phyloP scores from a whole-genome alignment of 2,888 invertebrate genomes.

The Orthosia incerta region DNA sequence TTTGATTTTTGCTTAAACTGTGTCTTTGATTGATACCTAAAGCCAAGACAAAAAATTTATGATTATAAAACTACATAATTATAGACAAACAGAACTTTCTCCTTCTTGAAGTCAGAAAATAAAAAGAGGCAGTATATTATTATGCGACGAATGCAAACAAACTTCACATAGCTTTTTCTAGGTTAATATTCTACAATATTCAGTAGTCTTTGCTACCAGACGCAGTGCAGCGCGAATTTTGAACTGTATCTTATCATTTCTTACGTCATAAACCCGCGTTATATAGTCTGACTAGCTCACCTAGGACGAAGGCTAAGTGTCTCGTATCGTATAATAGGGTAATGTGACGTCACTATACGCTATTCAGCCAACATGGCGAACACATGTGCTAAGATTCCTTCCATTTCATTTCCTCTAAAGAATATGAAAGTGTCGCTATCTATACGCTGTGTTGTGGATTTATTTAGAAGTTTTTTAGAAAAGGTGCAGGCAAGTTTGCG shows the following conservation, averaged over 20 bases:
- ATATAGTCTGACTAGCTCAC: neutral
- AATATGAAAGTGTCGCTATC: slow-evolving; percentile 22
- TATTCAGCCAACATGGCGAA: slow-evolving; percentile 43
- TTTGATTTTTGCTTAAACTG: no score
- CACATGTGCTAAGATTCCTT: slow-evolving; percentile 50
- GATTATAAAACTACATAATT: no score
- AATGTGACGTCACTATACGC: slow-evolving; percentile 53
- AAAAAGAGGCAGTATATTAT: no score
- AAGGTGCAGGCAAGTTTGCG: neutral
- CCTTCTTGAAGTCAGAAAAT: no score
- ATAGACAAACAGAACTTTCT: no score
- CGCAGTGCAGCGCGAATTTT: neutral
- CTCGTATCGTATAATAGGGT: slow-evolving; percentile 44
- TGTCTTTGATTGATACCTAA: no score
- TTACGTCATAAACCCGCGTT: neutral
- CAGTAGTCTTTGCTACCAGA: no score
- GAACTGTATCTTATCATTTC: neutral
- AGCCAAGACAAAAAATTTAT: no score
- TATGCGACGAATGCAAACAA: no score
- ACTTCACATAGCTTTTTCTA: no score
- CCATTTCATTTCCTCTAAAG: slow-evolving; percentile 51
- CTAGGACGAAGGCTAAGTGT: slow-evolving; percentile 20
- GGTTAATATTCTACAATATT: no score
- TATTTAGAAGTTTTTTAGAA: slow-evolving; percentile 1
- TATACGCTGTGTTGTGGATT: slow-evolving; percentile 27